Evolutionary conservation across 1,140 invertebrate genomes (phyloP).

Genomic region (Telenomus remus): DNA sequence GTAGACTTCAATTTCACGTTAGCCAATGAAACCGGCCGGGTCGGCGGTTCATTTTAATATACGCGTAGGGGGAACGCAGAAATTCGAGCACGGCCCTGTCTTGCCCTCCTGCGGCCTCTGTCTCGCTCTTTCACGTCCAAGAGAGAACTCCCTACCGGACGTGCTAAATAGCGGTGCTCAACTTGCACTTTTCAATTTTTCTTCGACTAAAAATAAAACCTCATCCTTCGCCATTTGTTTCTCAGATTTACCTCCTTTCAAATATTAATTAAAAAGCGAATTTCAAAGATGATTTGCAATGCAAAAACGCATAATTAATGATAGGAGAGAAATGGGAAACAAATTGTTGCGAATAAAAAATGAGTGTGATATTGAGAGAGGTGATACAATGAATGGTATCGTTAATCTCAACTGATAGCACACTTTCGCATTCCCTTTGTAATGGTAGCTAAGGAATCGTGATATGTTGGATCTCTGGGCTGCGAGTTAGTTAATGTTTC

Average conservation of each 20-base stretch:
- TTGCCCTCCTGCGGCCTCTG: slow-evolving; percentile 51
- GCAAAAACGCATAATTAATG: too few species aligned
- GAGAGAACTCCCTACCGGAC: slow-evolving; percentile 61
- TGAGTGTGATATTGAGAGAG: too few species aligned
- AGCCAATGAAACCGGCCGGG: slow-evolving; percentile 59
- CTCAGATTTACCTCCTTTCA: too few species aligned
- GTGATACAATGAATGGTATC: too few species aligned
- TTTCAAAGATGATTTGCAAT: too few species aligned
- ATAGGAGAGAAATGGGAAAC: too few species aligned
- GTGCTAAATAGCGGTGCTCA: slow-evolving; percentile 64
- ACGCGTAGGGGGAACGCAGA: slow-evolving; percentile 53
- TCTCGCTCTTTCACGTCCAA: slow-evolving; percentile 44
- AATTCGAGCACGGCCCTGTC: slow-evolving; percentile 67
- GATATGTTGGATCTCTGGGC: slow-evolving; percentile 12
- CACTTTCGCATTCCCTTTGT: slow-evolving; percentile 31
- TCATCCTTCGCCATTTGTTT: too few species aligned
- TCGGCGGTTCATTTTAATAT: slow-evolving; percentile 49
- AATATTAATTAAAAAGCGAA: too few species aligned
- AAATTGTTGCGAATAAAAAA: too few species aligned
- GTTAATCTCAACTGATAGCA: background rate
- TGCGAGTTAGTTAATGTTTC: slow-evolving; percentile 28
- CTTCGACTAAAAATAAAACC: background rate
- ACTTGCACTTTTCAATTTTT: slow-evolving; percentile 22
- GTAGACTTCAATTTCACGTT: slow-evolving; percentile 59
- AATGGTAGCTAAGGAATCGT: slow-evolving; percentile 12